Base-by-base conservation (phyloP, 2,888 invertebrate genomes). In the Margaritifera margaritifera region DNA sequence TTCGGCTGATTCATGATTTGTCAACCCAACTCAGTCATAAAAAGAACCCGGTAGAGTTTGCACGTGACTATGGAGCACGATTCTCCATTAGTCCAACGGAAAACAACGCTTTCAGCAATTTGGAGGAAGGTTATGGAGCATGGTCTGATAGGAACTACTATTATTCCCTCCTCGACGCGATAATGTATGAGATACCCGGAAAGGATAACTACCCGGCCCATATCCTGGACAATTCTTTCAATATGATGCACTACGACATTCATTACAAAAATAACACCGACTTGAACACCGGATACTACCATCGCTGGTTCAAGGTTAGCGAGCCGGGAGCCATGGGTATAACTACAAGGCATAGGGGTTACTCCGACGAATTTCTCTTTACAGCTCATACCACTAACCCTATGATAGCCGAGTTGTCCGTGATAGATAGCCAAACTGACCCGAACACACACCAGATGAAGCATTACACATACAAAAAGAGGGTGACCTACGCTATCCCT, bases 401-500 rank as follows among this genome's bases (percentile, higher is more conserved):
- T 15, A 61, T 69, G 3, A 74, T 81, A 11, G 66, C 78, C 0
- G 59, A 64, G 3, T 51, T 76, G 20, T 60, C 69, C 1, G 58
- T 75, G 24, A 68, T 56, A 8, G 66, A 54, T 22, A 74, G 76
- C 61, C 22, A 66, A 15, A 58, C 31, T 11, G 20, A 11, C 5
- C 8, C 11, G 4, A 24, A 27, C 8, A 56, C n/a, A 22, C 22
- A 24, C n/a, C 11, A 56, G 24, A 54, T 42, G 24, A 66, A 66
- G 31, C 65, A 69, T 54, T n/a, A 0, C 19, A 64, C 55, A 4
- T 27, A 61, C 11, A 60, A 64, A 18, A 69, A 81, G 53, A 58
- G 80, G 54, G 79, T 76, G 60, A 77, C 84, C 5, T 86, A 82
- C 63, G 85, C 87, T 31, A 80, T 87, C 6, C 87, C 86, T 0